Conservation (phyloP, 2,888 invertebrate genomes). For the Phalera bucephala region DNA sequence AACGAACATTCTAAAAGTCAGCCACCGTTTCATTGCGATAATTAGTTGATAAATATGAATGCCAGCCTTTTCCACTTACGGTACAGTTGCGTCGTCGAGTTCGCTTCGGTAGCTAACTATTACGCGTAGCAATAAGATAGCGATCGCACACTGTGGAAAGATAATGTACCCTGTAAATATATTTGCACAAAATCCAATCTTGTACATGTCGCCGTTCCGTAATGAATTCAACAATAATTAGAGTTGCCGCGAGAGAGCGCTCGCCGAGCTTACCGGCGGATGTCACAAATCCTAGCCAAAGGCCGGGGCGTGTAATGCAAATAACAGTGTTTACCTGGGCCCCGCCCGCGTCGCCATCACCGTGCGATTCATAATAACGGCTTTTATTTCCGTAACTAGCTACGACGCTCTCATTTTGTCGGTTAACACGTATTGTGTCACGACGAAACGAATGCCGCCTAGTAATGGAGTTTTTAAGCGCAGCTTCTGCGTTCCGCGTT, state of each 20-base stretch:
- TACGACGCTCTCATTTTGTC: conserved; percentile 72
- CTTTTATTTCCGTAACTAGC: conserved; percentile 78
- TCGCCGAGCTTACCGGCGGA: conserved; percentile 62
- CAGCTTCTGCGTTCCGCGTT: conserved; percentile 60
- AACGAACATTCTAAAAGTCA: conserved; percentile 22
- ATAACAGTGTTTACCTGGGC: conserved; percentile 70
- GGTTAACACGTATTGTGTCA: conserved; percentile 75
- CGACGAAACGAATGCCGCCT: conserved; percentile 66
- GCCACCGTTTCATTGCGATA: conserved; percentile 33
- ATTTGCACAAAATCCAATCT: conserved; percentile 51
- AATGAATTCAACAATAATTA: conserved; percentile 64
- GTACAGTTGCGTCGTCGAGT: conserved; percentile 29
- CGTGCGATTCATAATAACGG: conserved; percentile 68
- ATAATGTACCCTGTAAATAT: conserved; percentile 38
- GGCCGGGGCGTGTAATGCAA: conserved; percentile 66
- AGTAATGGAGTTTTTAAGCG: conserved; percentile 73
- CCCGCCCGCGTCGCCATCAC: conserved; percentile 34
- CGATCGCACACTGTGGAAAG: conserved; percentile 27
- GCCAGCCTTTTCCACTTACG: conserved; percentile 26
- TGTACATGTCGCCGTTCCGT: conserved; percentile 45
- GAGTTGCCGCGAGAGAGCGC: conserved; percentile 47
- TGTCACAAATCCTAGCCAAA: conserved; percentile 73
- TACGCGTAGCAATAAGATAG: conserved; percentile 33
- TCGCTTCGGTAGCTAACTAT: conserved; percentile 38
- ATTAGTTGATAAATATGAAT: conserved; percentile 36